Base-by-base conservation (phyloP, 1,140 invertebrate genomes). In the Oedothorax gibbosus region DNA sequence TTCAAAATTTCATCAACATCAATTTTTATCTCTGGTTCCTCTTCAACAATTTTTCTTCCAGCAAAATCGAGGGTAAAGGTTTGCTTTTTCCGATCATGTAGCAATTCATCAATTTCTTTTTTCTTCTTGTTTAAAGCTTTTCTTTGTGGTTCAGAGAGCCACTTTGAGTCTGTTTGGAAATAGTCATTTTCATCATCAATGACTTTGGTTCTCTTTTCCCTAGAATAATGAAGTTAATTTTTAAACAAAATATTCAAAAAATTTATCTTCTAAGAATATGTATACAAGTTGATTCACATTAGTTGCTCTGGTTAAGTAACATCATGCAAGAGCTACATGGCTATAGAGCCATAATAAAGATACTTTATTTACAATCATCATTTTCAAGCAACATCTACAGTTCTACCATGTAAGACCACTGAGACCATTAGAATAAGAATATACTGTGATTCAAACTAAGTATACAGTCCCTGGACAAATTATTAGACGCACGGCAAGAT, bases 161-260 rank as follows among this genome's bases (percentile, higher is more conserved):
- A 98, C 21, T 94, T 94, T 12, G 94, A 94, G 89, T 93, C 94
- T 8, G 94, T 91, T 86, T 93, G 93, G 91, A 96, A 99, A 90
- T 99, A 99, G 90, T 99, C 98, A 86, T 94, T 93, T 89, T 99
- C 96, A 90, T 99, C 97, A 90, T 99, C 97, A 85, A 97, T 98
- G 4, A 99, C 96, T 88, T 93, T 93, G 0, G 97, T 98, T 86
- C 96, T 92, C 82, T 93, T 92, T 87, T 95, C 94, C 90, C 96
- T 96, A 88, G 72, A 88, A 88, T 9, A 73, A 76, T 15, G n/a
- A 57, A 11, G 60, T 14, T 21, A 75, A 72, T 0, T 2, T 68
- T 68, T 3, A 18, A 15, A 18, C 12, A 62, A 62, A 62, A 6
- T 62, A 15, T 3, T 12, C 2, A 62, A 62, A 15, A 62, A 18